Conservation (phyloP, 2,113 vertebrate species). For the Onychorhynchus coronatus region DNA sequence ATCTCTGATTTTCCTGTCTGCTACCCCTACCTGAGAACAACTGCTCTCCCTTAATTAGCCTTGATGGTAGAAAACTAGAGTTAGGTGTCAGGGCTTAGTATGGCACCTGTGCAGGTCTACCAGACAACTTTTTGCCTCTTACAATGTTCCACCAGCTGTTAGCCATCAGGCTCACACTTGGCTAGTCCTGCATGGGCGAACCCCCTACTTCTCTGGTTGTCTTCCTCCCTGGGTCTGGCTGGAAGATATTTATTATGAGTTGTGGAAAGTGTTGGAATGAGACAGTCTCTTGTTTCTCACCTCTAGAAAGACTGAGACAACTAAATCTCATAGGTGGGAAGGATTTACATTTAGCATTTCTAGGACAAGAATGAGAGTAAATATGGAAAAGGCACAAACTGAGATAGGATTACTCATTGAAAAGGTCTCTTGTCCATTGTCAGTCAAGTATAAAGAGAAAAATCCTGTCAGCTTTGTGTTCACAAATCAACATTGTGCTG, state of each 20-base stretch:
- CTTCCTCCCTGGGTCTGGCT: not conserved
- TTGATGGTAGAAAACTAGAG: not conserved
- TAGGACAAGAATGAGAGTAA: not conserved
- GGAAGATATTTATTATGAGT: not conserved
- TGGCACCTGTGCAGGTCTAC: not conserved
- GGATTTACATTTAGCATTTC: not conserved
- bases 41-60: not conserved
- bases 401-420: not conserved
- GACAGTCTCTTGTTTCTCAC: not conserved
- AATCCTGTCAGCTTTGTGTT: not conserved
- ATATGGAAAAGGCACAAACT: not conserved
- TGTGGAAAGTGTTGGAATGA: not conserved
- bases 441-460: not conserved
- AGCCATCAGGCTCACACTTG: not conserved
- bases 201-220: not conserved
- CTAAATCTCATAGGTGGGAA: not conserved
- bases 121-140: not conserved
- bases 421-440: not conserved
- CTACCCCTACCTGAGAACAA: not conserved
- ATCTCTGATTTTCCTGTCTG: not conserved
- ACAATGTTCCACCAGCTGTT: not conserved
- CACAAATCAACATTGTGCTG: not conserved
- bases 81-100: not conserved
- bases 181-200: not conserved
- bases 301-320: not conserved